Evolutionary conservation across 2,113 vertebrate genomes (phyloP), one percentile per base, ranked within the genome.

Genomic region (Odontesthes bonariensis): DNA sequence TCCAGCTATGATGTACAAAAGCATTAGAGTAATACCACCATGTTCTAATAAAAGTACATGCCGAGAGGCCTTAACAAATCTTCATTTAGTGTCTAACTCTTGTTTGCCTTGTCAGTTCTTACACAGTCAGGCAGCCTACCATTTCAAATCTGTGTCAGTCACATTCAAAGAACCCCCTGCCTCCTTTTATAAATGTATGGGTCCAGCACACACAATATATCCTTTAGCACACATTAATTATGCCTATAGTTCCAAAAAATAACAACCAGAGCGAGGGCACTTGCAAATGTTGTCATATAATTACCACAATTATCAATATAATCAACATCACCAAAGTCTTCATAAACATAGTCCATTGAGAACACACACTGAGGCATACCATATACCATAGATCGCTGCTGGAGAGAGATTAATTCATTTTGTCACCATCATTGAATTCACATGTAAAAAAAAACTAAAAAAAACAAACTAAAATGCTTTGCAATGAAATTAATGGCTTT

Each of bases 261-360:
- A 91, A 91, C 88, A 92, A 88, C 84, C 70, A 74, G 73, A 73
- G 84, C 91, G 88, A 93, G 92, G 92, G 92, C 92, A 93, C 91
- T 94, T 93, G 91, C 86, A 93, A 92, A 82, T 89, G 77, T 90
- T 89, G 85, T 86, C 87, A 90, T 85, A 91, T 84, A 89, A 84
- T 90, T 88, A 93, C 92, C 91, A 94, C 93, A 87, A 88, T 86
- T 88, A 94, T 75, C 80, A 89, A 91, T 86, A 89, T 84, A 88
- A 91, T 76, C 70, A 84, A 80, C 79, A 86, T 86, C 90, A 94
- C 89, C 88, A 91, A 89, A 84, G 80, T 92, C 87, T 86, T 88
- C 87, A 89, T 75, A 84, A 91, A 88, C 84, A 83, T 56, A 88
- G 57, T 85, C 74, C 82, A 89, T 83, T 81, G 74, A 92, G 80